Evolutionary conservation across 2,888 invertebrate genomes (phyloP).

Genomic region (Venusia cambrica): DNA sequence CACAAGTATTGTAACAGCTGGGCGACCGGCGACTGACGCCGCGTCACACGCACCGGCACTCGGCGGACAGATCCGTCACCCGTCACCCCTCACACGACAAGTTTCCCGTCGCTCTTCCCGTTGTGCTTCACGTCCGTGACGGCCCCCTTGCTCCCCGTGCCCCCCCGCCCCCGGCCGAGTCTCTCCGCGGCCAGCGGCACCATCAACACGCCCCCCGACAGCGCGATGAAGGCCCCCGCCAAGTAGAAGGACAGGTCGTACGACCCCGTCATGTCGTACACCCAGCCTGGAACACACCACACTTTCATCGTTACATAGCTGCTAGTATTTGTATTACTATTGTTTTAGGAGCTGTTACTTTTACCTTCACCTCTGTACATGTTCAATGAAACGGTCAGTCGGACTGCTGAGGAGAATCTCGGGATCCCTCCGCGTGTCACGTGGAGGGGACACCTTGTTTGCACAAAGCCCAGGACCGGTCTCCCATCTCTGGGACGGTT

Average conservation of each 20-base stretch:
- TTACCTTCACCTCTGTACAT: no score
- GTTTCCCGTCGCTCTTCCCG: constrained; percentile 29
- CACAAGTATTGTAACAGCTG: no score
- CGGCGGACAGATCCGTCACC: neutral
- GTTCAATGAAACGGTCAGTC: no score
- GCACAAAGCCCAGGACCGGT: no score
- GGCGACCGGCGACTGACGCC: constrained; percentile 7
- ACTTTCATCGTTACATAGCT: constrained; percentile 84
- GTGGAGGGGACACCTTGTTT: no score
- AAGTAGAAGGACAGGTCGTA: constrained; percentile 91
- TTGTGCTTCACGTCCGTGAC: constrained; percentile 23
- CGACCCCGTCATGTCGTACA: constrained; percentile 88
- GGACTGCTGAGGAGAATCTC: no score
- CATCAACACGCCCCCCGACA: constrained; percentile 85
- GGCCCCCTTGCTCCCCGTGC: constrained; percentile 11
- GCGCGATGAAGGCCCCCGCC: constrained; percentile 88
- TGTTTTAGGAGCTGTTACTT: no score
- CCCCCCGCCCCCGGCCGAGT: neutral
- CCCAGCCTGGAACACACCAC: constrained; percentile 84
- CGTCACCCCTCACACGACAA: constrained; percentile 14
- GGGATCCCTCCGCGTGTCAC: no score
- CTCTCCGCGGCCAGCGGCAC: no score
- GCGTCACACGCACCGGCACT: neutral
- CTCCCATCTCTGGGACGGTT: no score
- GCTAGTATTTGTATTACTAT: no score